These are phyloP conservation scores for Grus americana DNA, from an alignment of 2,113 vertebrate genomes.

Conservation along the genomic window DNA sequence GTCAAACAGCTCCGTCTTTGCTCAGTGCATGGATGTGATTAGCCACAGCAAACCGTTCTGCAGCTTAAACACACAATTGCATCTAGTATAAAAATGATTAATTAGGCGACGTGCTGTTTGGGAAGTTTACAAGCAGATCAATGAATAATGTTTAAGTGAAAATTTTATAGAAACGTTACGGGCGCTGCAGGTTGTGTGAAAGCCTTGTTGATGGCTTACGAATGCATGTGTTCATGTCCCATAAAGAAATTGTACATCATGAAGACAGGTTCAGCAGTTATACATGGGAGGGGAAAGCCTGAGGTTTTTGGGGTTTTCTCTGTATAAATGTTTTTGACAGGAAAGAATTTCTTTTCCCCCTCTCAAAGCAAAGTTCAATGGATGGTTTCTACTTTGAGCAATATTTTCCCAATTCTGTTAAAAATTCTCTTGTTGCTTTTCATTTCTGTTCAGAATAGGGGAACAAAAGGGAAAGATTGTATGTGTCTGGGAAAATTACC, in stretches of 20 bases:
- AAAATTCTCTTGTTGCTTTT: not conserved
- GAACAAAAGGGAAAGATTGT: not conserved
- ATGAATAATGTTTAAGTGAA: constrained; percentile 62
- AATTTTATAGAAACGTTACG: constrained; percentile 66
- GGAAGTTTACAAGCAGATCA: constrained; percentile 68
- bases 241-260: not conserved
- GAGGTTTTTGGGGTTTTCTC: not conserved
- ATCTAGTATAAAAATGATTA: constrained; percentile 70
- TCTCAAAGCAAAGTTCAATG: not conserved
- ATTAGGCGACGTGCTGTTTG: constrained; percentile 60
- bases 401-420: not conserved
- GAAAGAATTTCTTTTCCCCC: not conserved
- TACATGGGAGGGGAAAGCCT: not conserved
- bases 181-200: constrained; percentile 60
- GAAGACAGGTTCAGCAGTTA: constrained; percentile 1
- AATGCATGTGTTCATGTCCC: not conserved
- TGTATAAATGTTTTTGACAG: not conserved
- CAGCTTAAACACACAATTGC: constrained; percentile 67
- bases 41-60: constrained; percentile 41
- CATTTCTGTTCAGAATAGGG: not conserved
- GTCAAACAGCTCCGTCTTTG: constrained; percentile 50
- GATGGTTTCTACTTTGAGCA: not conserved
- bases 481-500: not conserved
- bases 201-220: constrained; percentile 10
- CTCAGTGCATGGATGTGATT: constrained; percentile 61